Conservation (phyloP, 2,888 invertebrate species). For the Drosophila emarginata region DNA sequence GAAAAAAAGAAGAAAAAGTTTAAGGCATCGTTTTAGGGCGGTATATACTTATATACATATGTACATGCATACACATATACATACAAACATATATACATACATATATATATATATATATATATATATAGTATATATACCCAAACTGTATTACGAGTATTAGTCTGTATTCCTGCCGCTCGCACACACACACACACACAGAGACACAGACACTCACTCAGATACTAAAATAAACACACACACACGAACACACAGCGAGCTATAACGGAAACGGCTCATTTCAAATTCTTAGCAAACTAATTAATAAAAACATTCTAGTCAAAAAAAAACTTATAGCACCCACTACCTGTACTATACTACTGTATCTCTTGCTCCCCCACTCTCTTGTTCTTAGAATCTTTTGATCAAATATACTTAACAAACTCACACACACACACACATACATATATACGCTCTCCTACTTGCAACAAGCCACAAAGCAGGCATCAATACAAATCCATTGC, state of each 20-base stretch:
- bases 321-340: constrained; percentile 66
- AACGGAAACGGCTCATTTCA: constrained; percentile 59
- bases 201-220: neutral
- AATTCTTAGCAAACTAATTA: constrained; percentile 67
- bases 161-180: constrained; percentile 19
- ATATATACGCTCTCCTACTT: constrained; percentile 23
- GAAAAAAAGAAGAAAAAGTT: constrained; percentile 40
- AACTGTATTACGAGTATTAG: constrained; percentile 34
- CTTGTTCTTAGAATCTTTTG: constrained; percentile 69
- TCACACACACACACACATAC: constrained; percentile 31
- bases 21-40: constrained; percentile 69
- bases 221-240: neutral
- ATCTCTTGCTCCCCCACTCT: constrained; percentile 36
- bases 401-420: constrained; percentile 41
- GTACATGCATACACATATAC: constrained; percentile 32
- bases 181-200: neutral
- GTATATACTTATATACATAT: constrained; percentile 56
- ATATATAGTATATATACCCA: neutral
- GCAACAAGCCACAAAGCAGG: constrained; percentile 22
- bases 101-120: constrained; percentile 20
- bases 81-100: constrained; percentile 37
- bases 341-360: constrained; percentile 50
- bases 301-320: constrained; percentile 53
- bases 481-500: too few species aligned
- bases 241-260: neutral